Evolutionary conservation across 35 echinoderm and acorn worm species (phyloP), one percentile per base, ranked within the genome.

Genomic region (Heliocidaris erythrogramma): DNA sequence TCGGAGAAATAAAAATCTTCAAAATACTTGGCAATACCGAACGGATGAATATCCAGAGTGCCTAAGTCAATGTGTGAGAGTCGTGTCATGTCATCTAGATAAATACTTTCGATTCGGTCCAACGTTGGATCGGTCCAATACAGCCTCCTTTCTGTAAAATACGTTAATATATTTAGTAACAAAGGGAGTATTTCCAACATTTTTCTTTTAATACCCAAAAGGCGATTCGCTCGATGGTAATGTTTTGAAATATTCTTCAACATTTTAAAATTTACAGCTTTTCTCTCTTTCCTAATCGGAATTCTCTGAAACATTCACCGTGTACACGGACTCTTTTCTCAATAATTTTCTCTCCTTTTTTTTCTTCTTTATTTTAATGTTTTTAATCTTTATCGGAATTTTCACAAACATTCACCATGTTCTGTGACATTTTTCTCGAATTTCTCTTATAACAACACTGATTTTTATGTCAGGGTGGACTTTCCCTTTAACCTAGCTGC

Each of bases 1-100:
- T 89, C 87, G 18, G 87, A 47, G 87, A 89, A 89, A 12, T 89
- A 89, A 9, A 89, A 47, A 89, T 89, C 87, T 42, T 89, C 87
- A 48, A 47, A 89, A 48, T 89, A 47, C 2, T 47, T 47, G 2
- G 87, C 31, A 14, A 89, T 47, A 24, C 87, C 87, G 32, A 89
- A 89, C 13, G 87, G 87, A 48, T 89, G 87, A 9, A 89, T 89
- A 18, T 89, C 87, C 9, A 89, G 13, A 17, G 21, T 47, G 17
- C 12, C 13, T 30, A 13, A 32, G 2, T 32, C 30, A 47, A 48
- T 48, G 87, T 47, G 14, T 47, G 12, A 47, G 10, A 35, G 31
- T 89, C 87, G 87, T 1, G 85, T 89, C 31, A 89, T 32, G 2
- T 14, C 14, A 32, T 89, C 87, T 7, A 89, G 32, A 27, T 89